Conservation (phyloP, 2,888 invertebrate genomes). For the Nudaria mundana region DNA sequence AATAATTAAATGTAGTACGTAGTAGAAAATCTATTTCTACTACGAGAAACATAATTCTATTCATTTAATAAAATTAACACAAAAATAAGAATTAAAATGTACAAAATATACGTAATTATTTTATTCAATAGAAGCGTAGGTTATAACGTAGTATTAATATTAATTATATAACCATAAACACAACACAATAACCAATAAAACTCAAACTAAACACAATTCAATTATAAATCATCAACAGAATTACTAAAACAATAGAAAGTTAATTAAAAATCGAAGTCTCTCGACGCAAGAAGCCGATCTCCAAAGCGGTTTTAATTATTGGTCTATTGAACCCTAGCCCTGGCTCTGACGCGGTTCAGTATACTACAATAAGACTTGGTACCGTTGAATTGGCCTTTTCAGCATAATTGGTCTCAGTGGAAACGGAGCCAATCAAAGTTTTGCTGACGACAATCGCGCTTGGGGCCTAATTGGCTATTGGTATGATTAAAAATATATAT, state of each 20-base stretch:
- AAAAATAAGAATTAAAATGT: too few species aligned
- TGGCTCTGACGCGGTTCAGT: slow-evolving; percentile 64
- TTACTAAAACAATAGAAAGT: slow-evolving; percentile 61
- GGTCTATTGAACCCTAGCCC: slow-evolving; percentile 60
- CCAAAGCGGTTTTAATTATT: slow-evolving; percentile 72
- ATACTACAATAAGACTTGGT: slow-evolving; percentile 67
- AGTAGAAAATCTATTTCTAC: too few species aligned
- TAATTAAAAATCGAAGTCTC: slow-evolving; percentile 66
- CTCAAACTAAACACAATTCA: slow-evolving; percentile 22
- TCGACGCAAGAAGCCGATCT: slow-evolving; percentile 53
- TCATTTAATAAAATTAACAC: too few species aligned
- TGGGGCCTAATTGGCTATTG: slow-evolving; percentile 65
- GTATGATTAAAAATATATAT: slow-evolving; percentile 49
- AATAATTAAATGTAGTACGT: too few species aligned
- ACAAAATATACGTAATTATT: too few species aligned
- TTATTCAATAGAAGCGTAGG: too few species aligned
- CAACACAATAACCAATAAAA: slow-evolving; percentile 3
- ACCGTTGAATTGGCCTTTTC: slow-evolving; percentile 67
- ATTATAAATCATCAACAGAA: slow-evolving; percentile 29
- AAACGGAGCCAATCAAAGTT: slow-evolving; percentile 69
- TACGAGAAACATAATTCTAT: too few species aligned
- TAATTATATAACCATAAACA: slow-evolving; percentile 1
- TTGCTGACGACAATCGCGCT: slow-evolving; percentile 60
- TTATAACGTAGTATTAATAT: too few species aligned
- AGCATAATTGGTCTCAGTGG: slow-evolving; percentile 71